These are phyloP conservation scores for Tipula confusa DNA, from an alignment of 2,888 invertebrate genomes.

Conservation along the genomic window DNA sequence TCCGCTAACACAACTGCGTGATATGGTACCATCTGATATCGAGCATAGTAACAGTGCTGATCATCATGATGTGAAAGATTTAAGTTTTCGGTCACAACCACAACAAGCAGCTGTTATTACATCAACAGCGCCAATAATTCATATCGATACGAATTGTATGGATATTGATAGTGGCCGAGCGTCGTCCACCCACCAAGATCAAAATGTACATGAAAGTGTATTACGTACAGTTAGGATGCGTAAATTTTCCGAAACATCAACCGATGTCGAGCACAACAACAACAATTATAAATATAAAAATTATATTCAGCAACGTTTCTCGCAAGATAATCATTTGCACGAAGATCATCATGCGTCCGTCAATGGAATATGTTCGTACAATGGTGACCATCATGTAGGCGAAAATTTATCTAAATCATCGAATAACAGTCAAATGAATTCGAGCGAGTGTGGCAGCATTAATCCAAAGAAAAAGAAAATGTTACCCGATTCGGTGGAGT, in stretches of 20 bases:
- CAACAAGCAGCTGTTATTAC: conserved; percentile 49
- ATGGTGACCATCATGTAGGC: conserved; percentile 28
- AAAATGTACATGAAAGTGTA: conserved; percentile 36
- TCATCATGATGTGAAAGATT: conserved; percentile 50
- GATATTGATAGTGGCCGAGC: conserved; percentile 47
- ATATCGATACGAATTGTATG: conserved; percentile 48
- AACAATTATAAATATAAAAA: conserved; percentile 89
- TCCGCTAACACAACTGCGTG: conserved; percentile 50
- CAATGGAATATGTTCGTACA: neutral
- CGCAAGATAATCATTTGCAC: conserved; percentile 52
- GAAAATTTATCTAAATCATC: conserved; percentile 26
- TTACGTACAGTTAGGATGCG: conserved; percentile 42
- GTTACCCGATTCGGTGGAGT: conserved; percentile 22
- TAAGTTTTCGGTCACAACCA: conserved; percentile 48
- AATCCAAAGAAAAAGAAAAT: conserved; percentile 28
- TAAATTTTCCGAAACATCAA: conserved; percentile 49
- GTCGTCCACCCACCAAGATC: conserved; percentile 36
- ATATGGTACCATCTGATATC: conserved; percentile 49
- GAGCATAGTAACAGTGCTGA: conserved; percentile 46
- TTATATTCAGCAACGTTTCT: conserved; percentile 85
- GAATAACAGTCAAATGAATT: neutral
- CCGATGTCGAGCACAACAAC: conserved; percentile 50
- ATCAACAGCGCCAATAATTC: conserved; percentile 45
- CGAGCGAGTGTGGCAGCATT: neutral
- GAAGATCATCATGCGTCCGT: conserved; percentile 37